phyloP scores from a whole-genome alignment of 2,113 vertebrate species.

The Ploceus nigricollis region DNA sequence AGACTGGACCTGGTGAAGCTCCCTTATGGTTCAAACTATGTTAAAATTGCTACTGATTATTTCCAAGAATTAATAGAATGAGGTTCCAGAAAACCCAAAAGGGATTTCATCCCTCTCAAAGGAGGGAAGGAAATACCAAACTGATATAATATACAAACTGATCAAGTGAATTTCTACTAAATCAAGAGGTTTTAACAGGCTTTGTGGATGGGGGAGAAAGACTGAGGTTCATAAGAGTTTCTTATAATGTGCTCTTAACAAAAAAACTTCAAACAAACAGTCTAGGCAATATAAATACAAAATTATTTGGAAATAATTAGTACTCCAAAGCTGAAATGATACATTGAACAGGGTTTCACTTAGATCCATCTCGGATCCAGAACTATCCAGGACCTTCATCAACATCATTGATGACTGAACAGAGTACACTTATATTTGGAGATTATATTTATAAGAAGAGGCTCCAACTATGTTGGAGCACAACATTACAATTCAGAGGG shows the following conservation, averaged over 20 bases:
- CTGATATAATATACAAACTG: background rate
- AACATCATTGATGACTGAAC: background rate
- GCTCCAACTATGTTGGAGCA: background rate
- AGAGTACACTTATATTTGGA: background rate
- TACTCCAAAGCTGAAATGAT: background rate
- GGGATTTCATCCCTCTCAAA: background rate
- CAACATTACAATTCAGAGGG: background rate
- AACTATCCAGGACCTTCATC: background rate
- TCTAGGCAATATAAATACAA: background rate
- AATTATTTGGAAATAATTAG: background rate
- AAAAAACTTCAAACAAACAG: rapidly evolving
- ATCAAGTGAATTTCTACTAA: background rate
- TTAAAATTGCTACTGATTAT: background rate
- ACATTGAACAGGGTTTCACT: background rate
- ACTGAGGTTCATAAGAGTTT: background rate
- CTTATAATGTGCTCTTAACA: background rate
- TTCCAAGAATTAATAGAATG: background rate
- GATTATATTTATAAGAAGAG: background rate
- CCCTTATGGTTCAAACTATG: background rate
- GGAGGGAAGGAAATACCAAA: background rate
- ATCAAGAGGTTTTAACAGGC: background rate
- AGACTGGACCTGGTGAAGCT: background rate
- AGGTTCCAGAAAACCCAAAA: background rate
- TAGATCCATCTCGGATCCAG: background rate
- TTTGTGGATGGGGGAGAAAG: background rate